Evolutionary conservation across 2,888 invertebrate genomes (phyloP).

Genomic region (Galerucella pusilla): DNA sequence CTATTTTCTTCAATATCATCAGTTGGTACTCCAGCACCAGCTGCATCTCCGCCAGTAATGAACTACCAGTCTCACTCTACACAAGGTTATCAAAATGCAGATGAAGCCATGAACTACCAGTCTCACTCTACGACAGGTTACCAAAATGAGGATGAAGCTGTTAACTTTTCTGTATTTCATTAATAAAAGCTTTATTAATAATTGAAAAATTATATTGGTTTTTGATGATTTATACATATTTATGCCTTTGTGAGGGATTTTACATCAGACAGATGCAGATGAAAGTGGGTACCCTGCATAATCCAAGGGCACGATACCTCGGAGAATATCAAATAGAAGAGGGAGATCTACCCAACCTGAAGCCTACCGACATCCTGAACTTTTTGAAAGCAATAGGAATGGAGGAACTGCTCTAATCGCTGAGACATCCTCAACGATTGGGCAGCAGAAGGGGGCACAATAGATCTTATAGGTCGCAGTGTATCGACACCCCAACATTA

Average conservation of each 20-base stretch:
- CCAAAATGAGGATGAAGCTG: neutral
- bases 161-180: slow-evolving; percentile 14
- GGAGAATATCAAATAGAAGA: too few species aligned
- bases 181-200: slow-evolving; percentile 15
- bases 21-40: slow-evolving; percentile 18
- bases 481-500: slow-evolving; percentile 12
- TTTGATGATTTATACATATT: slow-evolving; percentile 20
- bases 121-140: too few species aligned
- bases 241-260: too few species aligned
- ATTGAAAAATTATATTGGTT: slow-evolving; percentile 26
- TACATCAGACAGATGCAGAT: slow-evolving; percentile 9
- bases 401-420: slow-evolving; percentile 26
- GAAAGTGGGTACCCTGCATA: slow-evolving; percentile 18
- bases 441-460: slow-evolving; percentile 16
- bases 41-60: slow-evolving; percentile 17
- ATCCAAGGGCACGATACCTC: neutral
- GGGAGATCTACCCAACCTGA: neutral
- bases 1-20: slow-evolving; percentile 20
- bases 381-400: slow-evolving; percentile 27
- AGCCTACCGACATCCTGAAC: slow-evolving; percentile 26
- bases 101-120: too few species aligned
- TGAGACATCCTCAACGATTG: slow-evolving; percentile 26
- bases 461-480: too few species aligned
- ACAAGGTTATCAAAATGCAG: too few species aligned
- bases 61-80: too few species aligned